phyloP scores from a whole-genome alignment of 2,797 vertebrate species.

The Onychomys leucogaster region DNA sequence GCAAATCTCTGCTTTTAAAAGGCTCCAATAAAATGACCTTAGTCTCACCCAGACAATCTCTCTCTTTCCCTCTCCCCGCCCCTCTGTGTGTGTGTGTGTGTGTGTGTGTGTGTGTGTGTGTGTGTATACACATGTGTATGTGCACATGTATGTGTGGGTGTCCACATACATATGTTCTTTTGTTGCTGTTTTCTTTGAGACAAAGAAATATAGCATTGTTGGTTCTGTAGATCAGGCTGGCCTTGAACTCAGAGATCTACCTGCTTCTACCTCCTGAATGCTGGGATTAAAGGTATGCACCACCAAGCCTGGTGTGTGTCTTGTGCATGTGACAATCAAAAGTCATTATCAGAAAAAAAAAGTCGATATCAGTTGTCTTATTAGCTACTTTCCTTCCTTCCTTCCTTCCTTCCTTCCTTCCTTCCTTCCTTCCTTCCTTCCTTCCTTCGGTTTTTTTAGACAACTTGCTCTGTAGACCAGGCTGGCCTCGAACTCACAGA shows the following conservation, averaged over 20 bases:
- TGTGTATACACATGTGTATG: background rate
- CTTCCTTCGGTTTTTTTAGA: too few relatives aligned
- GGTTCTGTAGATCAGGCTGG: background rate
- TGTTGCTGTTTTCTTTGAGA: background rate
- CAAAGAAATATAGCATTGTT: background rate
- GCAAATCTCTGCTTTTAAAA: background rate
- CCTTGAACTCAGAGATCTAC: background rate
- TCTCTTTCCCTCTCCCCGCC: background rate
- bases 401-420: too few relatives aligned
- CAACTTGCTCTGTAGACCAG: too few relatives aligned
- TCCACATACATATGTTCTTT: background rate
- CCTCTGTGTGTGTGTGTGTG: too few relatives aligned
- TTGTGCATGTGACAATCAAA: too few relatives aligned
- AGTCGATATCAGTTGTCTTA: too few relatives aligned
- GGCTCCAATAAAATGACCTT: background rate
- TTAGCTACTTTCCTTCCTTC: too few relatives aligned
- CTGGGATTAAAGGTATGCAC: background rate
- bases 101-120: background rate
- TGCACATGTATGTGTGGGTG: background rate
- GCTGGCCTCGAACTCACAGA: too few relatives aligned
- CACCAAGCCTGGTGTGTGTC: background rate
- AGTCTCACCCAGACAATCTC: background rate
- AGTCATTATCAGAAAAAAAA: too few relatives aligned
- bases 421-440: too few relatives aligned
- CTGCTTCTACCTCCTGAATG: background rate